Evolutionary conservation across 2,888 invertebrate genomes (phyloP).

Genomic region (Xestia ashworthii): DNA sequence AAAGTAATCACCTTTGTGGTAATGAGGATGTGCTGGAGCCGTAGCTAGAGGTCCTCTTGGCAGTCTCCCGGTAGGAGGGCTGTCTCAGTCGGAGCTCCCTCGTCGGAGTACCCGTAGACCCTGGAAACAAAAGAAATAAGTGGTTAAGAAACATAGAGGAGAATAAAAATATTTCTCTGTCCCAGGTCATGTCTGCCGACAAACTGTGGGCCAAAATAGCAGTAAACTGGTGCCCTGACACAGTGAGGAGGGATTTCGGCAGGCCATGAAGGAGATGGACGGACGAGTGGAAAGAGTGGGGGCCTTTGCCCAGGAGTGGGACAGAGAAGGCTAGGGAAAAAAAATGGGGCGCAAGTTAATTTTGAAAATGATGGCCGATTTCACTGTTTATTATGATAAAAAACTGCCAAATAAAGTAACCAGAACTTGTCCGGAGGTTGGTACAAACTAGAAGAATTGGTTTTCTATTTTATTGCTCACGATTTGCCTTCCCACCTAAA

Average conservation of each 20-base stretch:
- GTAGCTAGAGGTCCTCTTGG: conserved; percentile 87
- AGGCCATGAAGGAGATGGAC: too few relatives aligned
- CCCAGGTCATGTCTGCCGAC: too few relatives aligned
- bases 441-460: not conserved
- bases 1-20: conserved; percentile 83
- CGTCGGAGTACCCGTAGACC: conserved; percentile 86
- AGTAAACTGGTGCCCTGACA: too few relatives aligned
- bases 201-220: too few relatives aligned
- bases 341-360: not conserved
- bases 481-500: not conserved
- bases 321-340: too few relatives aligned
- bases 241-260: too few relatives aligned
- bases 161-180: too few relatives aligned
- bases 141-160: not conserved
- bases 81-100: conserved; percentile 91
- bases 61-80: conserved; percentile 87
- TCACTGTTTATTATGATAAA: not conserved
- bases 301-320: too few relatives aligned
- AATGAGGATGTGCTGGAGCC: conserved; percentile 86
- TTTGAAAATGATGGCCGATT: not conserved
- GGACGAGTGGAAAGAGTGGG: too few relatives aligned
- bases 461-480: conserved; percentile 13
- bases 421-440: not conserved
- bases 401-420: not conserved
- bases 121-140: conserved; percentile 74